Base-by-base conservation (phyloP, 2,888 invertebrate genomes). In the Caenorhabditis sp. region DNA sequence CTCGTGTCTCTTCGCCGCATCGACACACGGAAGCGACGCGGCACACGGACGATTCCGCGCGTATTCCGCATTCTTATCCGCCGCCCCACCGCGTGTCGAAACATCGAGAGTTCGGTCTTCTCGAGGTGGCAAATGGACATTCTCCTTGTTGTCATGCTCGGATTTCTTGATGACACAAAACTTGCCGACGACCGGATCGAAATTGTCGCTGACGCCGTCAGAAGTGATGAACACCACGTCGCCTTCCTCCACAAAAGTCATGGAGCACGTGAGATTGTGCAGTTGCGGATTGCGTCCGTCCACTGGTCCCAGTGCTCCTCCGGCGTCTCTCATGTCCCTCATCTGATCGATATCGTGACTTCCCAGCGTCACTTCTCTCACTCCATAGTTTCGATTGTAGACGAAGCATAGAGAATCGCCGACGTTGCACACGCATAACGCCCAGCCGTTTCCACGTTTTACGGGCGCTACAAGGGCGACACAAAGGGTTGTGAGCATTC, bases 181-280 rank as follows among this genome's bases (percentile, higher is more conserved):
- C 92, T 95, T 95, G 32, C 96, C 96, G 72, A 96, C 96, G 35
- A 96, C 96, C 0, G 96, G 96, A 93, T 96, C 96, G 89, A 96
- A 96, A 92, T 96, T 96, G 92, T 96, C 96, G 6, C 96, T 95
- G 37, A 96, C 94, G 8, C 96, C 96, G 90, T 96, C 96, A n/a
- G 95, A 95, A 0, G 96, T 96, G 18, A 96, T 94, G 92, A 96
- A 95, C 28, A 96, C 95, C 80, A 96, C 95, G 91, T 96, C 96
- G 11, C 95, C 96, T 28, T 87, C 93, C 87, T 95, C 95, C 9
- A 95, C 94, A 79, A 95, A 94, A 0, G 95, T 96, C 94, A 96
- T 94, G 20, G 88, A 88, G 84, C 96, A 94, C 0, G 96, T 96
- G 62, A 96, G 93, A 92, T 96, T 96, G 90, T 95, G 95, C 55